Base-by-base conservation (phyloP, 2,797 vertebrate species). In the Pangasius macronema region DNA sequence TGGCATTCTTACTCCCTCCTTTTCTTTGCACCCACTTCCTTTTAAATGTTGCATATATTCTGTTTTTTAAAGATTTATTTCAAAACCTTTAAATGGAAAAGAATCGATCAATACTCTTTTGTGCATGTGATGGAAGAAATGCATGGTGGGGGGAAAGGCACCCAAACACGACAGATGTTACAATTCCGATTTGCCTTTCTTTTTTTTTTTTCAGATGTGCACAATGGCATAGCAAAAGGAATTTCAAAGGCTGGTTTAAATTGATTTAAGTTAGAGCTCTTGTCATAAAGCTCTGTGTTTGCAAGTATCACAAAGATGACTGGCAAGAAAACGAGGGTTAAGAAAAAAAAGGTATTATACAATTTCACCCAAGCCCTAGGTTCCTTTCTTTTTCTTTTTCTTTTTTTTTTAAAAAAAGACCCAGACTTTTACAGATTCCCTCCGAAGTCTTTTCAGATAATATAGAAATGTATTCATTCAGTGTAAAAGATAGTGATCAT, bases 171-270 rank as follows among this genome's bases (percentile, higher is more conserved):
- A 94, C 94, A 95, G 95, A 95, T 95, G 94, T 94, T 96, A 95
- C 94, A 94, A 96, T 96, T 95, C 93, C 91, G 93, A 94, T 94
- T 96, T 93, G 87, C 93, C 92, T 95, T 95, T 95, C 92, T 93
- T 93, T 95, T 93, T 95, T 95, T 94, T 94, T 55, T 95, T 94
- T 94, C 92, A 92, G 94, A 93, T 92, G 89, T 89, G 90, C 92
- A 95, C 95, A 95, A 96, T 95, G 91, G 93, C 94, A 93, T 94
- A 94, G 94, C 94, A 90, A 95, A 96, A 95, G 93, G 93, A 93
- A 94, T 95, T 95, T 95, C 94, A 94, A 96, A 95, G 94, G 92
- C 94, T 91, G 94, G 93, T 95, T 95, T 94, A 96, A 95, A 96
- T 95, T 95, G 94, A 95, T 96, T 95, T 95, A 95, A 96, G 94